Conservation (phyloP, 2,888 invertebrate species). For the Carabus problematicus region DNA sequence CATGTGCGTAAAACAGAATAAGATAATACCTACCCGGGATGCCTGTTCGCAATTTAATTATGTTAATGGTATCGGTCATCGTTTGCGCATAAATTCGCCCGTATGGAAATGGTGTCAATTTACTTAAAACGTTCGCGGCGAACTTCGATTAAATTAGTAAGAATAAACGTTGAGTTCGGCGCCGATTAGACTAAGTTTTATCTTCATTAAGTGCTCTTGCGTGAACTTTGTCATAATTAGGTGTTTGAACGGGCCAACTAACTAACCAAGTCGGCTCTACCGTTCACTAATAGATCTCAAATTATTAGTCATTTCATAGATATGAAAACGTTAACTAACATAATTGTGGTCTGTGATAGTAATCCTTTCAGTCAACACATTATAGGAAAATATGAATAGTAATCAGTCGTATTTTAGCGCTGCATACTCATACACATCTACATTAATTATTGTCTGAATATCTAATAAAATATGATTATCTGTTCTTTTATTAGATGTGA, state of each 20-base stretch:
- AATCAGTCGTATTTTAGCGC: too few relatives aligned
- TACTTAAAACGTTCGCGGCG: conserved; percentile 30
- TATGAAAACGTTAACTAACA: too few relatives aligned
- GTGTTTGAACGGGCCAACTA: background rate
- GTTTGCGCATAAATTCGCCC: conserved; percentile 13
- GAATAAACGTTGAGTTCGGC: conserved; percentile 13
- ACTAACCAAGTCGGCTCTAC: too few relatives aligned
- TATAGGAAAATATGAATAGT: too few relatives aligned
- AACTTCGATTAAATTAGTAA: conserved; percentile 16
- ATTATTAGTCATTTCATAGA: too few relatives aligned
- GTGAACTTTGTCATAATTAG: conserved; percentile 3
- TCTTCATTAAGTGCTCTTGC: conserved; percentile 15
- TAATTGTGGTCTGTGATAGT: too few relatives aligned
- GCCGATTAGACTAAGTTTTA: conserved; percentile 13
- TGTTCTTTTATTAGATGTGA: too few relatives aligned
- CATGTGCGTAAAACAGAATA: conserved; percentile 7
- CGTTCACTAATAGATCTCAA: too few relatives aligned
- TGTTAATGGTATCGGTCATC: conserved; percentile 30
- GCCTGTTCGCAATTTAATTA: conserved; percentile 33
- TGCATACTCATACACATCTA: too few relatives aligned
- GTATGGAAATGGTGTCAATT: conserved; percentile 39
- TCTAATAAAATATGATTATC: too few relatives aligned
- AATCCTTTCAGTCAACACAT: too few relatives aligned
- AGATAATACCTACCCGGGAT: conserved; percentile 5
- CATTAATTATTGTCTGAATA: too few relatives aligned